Conservation (phyloP, 2,797 vertebrate genomes). For the Anas georgica region DNA sequence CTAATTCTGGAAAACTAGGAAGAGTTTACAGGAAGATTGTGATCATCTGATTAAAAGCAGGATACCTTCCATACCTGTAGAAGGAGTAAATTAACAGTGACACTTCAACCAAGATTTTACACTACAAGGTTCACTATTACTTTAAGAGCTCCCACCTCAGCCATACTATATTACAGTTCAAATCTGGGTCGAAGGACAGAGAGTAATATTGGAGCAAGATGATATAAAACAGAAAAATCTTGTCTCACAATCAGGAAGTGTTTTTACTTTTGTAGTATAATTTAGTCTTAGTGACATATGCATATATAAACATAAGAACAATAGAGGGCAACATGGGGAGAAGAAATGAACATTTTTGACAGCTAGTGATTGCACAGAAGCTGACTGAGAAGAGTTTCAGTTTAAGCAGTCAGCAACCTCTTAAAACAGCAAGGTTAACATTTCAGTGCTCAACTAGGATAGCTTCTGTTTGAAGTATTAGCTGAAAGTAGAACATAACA, state of each 20-base stretch:
- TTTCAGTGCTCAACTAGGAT: background rate
- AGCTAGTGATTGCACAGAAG: background rate
- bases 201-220: background rate
- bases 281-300: background rate
- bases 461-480: background rate
- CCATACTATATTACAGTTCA: background rate
- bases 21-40: background rate
- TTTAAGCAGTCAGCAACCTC: background rate
- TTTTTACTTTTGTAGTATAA: background rate
- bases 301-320: background rate
- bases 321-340: background rate
- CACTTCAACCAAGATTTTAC: background rate
- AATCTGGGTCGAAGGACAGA: background rate
- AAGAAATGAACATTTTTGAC: background rate
- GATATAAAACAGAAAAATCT: background rate
- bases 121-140: background rate
- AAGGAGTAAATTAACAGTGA: background rate
- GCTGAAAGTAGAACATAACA: conserved; percentile 35
- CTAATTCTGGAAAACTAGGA: background rate
- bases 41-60: background rate
- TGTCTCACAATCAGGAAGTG: background rate
- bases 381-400: background rate
- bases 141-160: background rate
- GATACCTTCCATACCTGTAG: background rate
- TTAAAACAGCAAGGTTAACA: conserved; percentile 24